Percentiles rank a stretch among this genome's conserved stretches.
Conservation (phyloP, 2,797 vertebrate genomes). For the Alectoris magna region DNA sequence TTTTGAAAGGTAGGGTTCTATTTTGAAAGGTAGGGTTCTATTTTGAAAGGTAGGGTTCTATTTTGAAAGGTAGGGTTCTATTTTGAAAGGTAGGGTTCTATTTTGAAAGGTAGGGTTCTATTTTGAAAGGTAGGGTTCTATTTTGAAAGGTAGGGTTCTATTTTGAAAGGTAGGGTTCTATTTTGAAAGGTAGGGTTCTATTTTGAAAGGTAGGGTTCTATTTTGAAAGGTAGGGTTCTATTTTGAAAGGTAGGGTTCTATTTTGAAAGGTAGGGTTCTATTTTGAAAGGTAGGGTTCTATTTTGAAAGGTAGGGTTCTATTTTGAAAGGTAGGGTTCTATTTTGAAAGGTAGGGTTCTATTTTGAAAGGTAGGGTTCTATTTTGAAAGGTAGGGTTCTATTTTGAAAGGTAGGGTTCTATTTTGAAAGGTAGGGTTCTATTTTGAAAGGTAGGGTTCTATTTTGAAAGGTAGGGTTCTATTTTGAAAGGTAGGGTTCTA, state of each 20-base stretch:
- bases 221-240: not conserved
- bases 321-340: no score
- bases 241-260: not conserved
- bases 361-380: not conserved
- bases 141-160: no score
- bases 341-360: not conserved
- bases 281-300: not conserved
- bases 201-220: no score
- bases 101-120: not conserved
- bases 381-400: no score
- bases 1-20: not conserved
- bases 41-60: not conserved
- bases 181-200: not conserved
- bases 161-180: not conserved
- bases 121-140: not conserved
- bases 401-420: not conserved
- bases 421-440: not conserved
- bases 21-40: no score
- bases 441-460: no score
- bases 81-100: no score
- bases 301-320: not conserved
- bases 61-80: not conserved
- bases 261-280: no score
- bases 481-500: not conserved
- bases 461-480: not conserved